Percentiles rank a stretch among this genome's conserved stretches.
Evolutionary conservation across 30 jellyfish, hydroid and myxozoan genomes (phyloP).

Genomic region (Chrysaora quinquecirrha): DNA sequence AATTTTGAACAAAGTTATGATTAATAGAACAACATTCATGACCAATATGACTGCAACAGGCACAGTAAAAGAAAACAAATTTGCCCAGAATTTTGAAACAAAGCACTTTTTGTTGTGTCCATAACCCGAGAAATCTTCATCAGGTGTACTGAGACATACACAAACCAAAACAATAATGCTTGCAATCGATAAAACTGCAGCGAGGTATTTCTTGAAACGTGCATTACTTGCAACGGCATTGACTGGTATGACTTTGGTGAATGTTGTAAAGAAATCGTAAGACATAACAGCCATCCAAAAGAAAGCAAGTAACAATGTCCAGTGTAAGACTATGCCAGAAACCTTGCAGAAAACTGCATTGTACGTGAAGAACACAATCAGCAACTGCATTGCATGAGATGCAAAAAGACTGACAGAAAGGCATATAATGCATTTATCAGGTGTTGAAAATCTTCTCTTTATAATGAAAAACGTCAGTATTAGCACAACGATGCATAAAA

Average conservation of each 20-base stretch:
- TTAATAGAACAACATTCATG: neutral
- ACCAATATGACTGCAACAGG: conserved; percentile 6
- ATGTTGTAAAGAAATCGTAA: conserved; percentile 43
- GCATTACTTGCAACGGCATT: neutral
- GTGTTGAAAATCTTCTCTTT: conserved; percentile 12
- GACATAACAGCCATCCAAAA: conserved; percentile 57
- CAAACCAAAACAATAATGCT: conserved; percentile 3
- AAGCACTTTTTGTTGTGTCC: conserved; percentile 9
- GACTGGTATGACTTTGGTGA: conserved; percentile 1
- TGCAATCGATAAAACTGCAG: neutral
- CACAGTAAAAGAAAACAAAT: conserved; percentile 10
- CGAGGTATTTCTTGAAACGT: conserved; percentile 7
- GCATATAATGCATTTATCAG: conserved; percentile 23
- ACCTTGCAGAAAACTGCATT: conserved; percentile 17
- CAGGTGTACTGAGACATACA: neutral
- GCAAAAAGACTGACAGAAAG: conserved; percentile 5
- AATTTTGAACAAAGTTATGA: conserved; percentile 7
- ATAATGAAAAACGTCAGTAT: neutral
- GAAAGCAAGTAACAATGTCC: conserved; percentile 47
- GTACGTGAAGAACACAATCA: neutral
- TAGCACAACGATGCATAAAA: neutral
- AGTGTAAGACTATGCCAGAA: conserved; percentile 43
- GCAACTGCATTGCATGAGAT: conserved; percentile 35
- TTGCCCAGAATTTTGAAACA: conserved; percentile 22
- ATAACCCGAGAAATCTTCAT: neutral